Percentiles rank a stretch among this genome's conserved stretches.
Evolutionary conservation across 1,140 invertebrate genomes (phyloP).

Genomic region (Linepithema humile): DNA sequence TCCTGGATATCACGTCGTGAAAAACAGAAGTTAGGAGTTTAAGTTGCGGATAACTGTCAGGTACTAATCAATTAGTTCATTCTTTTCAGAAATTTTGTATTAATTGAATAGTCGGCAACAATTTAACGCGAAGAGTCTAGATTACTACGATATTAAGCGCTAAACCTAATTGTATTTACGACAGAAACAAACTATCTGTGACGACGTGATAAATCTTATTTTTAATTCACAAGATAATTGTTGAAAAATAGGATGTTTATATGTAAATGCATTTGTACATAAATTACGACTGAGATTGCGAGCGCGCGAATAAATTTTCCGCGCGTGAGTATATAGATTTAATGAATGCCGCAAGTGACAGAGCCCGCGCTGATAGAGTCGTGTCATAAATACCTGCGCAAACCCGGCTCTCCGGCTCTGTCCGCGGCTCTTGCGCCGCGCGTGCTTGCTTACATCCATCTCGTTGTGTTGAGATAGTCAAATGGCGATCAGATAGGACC

Average conservation of each 20-base stretch:
- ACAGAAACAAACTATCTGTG: neutral
- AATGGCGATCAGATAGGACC: slow-evolving; percentile 71
- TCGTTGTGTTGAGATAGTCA: slow-evolving; percentile 72
- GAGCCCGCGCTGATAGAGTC: slow-evolving; percentile 54
- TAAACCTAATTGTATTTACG: neutral
- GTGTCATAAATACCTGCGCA: slow-evolving; percentile 62
- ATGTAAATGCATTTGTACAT: neutral
- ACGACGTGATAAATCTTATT: neutral
- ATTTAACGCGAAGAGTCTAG: neutral
- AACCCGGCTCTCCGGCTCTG: slow-evolving; percentile 46
- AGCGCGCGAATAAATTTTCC: neutral
- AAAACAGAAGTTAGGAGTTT: neutral
- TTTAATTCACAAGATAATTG: neutral
- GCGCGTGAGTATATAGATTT: slow-evolving; percentile 11
- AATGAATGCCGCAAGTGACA: slow-evolving; percentile 48
- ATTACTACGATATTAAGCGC: neutral
- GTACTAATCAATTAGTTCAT: neutral
- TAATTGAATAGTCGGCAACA: neutral
- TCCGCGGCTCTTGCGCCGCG: slow-evolving; percentile 61
- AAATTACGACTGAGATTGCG: neutral
- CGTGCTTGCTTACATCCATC: slow-evolving; percentile 72
- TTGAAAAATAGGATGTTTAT: neutral
- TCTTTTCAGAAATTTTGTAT: neutral
- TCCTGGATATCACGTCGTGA: slow-evolving; percentile 36
- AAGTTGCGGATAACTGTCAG: neutral